These are phyloP conservation scores for Bombus affinis DNA, from an alignment of 1,140 invertebrate species.

Conservation along the genomic window DNA sequence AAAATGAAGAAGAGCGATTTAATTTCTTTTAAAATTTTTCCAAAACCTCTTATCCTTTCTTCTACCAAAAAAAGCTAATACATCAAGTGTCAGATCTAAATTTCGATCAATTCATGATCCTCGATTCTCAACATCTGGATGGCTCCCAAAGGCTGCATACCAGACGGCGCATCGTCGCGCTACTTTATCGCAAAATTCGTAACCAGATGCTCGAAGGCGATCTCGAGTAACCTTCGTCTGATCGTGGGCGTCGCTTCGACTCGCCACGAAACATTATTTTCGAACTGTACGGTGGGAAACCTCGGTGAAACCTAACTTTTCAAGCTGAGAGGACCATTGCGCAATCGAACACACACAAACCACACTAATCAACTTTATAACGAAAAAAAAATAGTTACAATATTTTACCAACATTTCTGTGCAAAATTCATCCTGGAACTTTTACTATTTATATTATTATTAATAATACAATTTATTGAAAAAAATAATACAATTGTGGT, in stretches of 20 bases:
- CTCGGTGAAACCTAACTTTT: neutral
- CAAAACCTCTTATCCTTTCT: too few species aligned
- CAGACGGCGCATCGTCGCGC: conserved; percentile 27
- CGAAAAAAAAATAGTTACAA: too few species aligned
- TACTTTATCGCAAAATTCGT: neutral
- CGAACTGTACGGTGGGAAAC: conserved; percentile 10
- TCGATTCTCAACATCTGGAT: conserved; percentile 24
- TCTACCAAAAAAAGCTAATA: neutral
- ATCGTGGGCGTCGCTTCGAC: neutral
- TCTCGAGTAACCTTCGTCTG: conserved; percentile 24
- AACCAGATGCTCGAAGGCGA: neutral
- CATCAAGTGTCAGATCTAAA: neutral
- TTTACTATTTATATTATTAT: too few species aligned
- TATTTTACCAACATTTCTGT: too few species aligned
- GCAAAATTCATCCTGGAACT: too few species aligned
- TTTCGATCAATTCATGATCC: neutral
- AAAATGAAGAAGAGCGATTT: too few species aligned
- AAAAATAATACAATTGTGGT: too few species aligned
- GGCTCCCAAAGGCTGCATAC: conserved; percentile 41
- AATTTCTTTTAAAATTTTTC: too few species aligned
- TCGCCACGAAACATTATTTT: conserved; percentile 39
- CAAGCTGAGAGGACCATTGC: neutral
- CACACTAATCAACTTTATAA: neutral
- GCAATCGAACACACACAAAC: neutral
- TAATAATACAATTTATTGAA: too few species aligned